Base-by-base conservation (phyloP, 2,797 vertebrate genomes). In the Pelochelys cantorii region DNA sequence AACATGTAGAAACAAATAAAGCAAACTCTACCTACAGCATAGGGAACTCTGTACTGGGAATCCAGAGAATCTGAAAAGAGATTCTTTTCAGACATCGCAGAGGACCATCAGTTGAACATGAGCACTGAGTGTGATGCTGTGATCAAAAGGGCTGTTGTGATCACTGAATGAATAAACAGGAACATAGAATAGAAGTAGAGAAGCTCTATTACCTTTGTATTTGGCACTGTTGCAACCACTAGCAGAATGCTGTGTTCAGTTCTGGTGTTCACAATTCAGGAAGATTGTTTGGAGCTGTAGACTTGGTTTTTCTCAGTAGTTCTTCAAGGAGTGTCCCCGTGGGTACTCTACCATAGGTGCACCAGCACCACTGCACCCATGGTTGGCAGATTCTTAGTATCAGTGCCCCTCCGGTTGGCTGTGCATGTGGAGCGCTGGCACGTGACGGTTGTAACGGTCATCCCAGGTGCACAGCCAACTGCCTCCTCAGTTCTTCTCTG, bases 61-160 rank as follows among this genome's bases (percentile, higher is more conserved):
- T 5, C 7, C 14, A 68, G 17, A n/a, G 42, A 22, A 78, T 89
- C 29, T 84, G n/a, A 83, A 37, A 52, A 29, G 52, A 77, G 18
- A 1, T 79, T n/a, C n/a, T n/a, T n/a, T n/a, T n/a, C n/a, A n/a
- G 29, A 83, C 56, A 0, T 0, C 17, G 22, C 23, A 81, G 8
- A 59, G 25, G 81, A 57, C 56, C 83, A 54, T 78, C 22, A 57
- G 84, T 5, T 59, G 23, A 56, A 31, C 87, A 81, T 62, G 2
- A 87, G 23, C 22, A 84, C 34, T 65, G 80, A 88, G 79, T 11
- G n/a, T 11, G n/a, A 68, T 68, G 65, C 23, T 81, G 15, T 59
- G 27, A 9, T 13, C 65, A 22, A 23, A 77, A 52, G 20, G 22
- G 23, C 5, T 34, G 11, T 60, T 37, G 11, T 29, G 37, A 31